Evolutionary conservation across 2,113 vertebrate species (phyloP).

Genomic region (Odobenus rosmarus): DNA sequence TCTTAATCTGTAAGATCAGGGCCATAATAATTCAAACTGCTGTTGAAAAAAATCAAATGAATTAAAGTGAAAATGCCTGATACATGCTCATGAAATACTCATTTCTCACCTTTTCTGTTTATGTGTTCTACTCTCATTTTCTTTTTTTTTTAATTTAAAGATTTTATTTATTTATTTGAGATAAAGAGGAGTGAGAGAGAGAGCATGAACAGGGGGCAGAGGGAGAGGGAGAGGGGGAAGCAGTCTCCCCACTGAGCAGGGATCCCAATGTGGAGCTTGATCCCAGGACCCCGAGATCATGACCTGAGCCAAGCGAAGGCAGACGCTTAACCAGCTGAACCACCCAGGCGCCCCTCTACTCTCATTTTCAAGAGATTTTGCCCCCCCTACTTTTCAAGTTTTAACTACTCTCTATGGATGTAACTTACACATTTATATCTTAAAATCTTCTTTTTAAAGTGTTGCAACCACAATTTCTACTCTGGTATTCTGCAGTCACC

Average conservation of each 20-base stretch:
- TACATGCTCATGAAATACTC: background rate
- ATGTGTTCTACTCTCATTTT: constrained; percentile 33
- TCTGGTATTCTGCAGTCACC: background rate
- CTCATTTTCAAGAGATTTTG: background rate
- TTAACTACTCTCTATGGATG: background rate
- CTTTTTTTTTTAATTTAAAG: background rate
- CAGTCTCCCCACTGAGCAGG: background rate
- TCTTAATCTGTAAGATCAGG: background rate
- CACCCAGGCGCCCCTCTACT: background rate
- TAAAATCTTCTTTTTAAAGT: constrained; percentile 37
- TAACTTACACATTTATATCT: constrained; percentile 2
- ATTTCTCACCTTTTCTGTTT: background rate
- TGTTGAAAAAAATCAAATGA: background rate
- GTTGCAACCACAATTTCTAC: background rate
- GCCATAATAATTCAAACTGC: background rate
- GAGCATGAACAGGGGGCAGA: background rate
- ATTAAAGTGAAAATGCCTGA: background rate
- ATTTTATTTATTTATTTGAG: background rate
- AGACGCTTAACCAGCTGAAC: background rate
- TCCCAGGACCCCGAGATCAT: background rate
- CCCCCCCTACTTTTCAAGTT: background rate
- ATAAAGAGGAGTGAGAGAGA: background rate
- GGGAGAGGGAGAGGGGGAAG: too few relatives aligned
- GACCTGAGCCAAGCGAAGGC: background rate
- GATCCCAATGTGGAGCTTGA: background rate